Conservation (phyloP, 64 coral and sea anemone species). For the Montipora foliosa region DNA sequence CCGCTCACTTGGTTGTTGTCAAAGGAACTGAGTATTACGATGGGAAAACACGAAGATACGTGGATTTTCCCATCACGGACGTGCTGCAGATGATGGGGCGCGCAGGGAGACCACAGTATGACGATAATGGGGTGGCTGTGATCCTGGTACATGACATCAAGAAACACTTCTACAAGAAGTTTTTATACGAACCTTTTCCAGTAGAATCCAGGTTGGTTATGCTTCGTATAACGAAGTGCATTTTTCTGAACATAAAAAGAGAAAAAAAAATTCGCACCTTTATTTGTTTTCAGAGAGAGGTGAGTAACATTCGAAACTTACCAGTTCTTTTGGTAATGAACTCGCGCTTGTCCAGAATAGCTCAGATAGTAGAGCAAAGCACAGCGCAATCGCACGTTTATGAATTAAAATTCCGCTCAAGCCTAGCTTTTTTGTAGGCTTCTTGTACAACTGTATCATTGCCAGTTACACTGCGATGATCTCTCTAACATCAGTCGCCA, state of each 20-base stretch:
- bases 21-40: slow-evolving; percentile 99
- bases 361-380: no score
- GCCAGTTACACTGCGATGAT: no score
- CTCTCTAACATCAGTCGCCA: no score
- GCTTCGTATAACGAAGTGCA: not conserved
- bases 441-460: no score
- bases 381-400: no score
- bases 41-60: slow-evolving; percentile 92
- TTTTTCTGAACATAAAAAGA: not conserved
- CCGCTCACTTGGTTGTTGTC: slow-evolving; percentile 93
- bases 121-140: slow-evolving; percentile 90
- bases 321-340: no score
- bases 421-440: no score
- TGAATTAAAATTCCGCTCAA: no score
- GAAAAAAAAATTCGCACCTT: not conserved
- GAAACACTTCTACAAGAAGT: slow-evolving; percentile 99
- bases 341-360: no score
- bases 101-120: slow-evolving; percentile 96
- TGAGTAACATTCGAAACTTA: no score
- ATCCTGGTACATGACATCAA: slow-evolving; percentile 99
- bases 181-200: slow-evolving; percentile 96
- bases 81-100: slow-evolving; percentile 99
- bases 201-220: slow-evolving; percentile 91
- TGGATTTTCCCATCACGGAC: slow-evolving; percentile 98
- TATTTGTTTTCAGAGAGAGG: not conserved